Evolutionary conservation across 1,140 invertebrate species (phyloP).

Genomic region (Eriosoma lanigerum): DNA sequence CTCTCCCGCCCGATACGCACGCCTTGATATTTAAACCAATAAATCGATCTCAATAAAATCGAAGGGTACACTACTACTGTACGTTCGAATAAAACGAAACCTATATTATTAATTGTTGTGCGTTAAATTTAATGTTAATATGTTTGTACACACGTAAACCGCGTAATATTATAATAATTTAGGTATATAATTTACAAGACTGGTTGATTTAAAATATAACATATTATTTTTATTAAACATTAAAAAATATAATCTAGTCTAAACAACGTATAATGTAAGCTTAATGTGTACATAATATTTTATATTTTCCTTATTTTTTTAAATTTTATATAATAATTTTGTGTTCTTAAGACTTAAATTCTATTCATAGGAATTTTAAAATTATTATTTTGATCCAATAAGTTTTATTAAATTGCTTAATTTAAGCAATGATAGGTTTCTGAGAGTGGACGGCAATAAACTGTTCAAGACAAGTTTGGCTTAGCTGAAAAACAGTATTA

Average conservation of each 20-base stretch:
- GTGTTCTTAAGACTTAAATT: too few species aligned
- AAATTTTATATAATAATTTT: too few species aligned
- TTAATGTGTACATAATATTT: neutral
- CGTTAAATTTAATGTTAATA: neutral
- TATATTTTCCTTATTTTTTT: neutral
- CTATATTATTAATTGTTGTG: neutral
- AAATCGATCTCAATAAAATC: constrained; percentile 10
- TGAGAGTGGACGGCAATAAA: neutral
- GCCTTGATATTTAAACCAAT: constrained; percentile 63
- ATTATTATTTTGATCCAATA: too few species aligned
- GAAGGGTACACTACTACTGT: too few species aligned
- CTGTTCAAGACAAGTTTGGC: neutral
- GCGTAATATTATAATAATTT: neutral
- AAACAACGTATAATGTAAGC: neutral
- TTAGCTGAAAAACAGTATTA: neutral
- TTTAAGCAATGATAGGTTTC: too few species aligned
- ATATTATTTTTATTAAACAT: neutral
- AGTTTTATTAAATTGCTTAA: too few species aligned
- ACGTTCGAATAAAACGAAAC: too few species aligned
- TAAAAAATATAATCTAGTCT: neutral
- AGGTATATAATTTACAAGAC: constrained; percentile 5
- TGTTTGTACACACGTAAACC: neutral
- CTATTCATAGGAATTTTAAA: too few species aligned
- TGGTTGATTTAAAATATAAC: constrained; percentile 13
- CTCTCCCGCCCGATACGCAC: constrained; percentile 69